Conservation (phyloP, 2,113 vertebrate species). For the Pardalotus punctatus region DNA sequence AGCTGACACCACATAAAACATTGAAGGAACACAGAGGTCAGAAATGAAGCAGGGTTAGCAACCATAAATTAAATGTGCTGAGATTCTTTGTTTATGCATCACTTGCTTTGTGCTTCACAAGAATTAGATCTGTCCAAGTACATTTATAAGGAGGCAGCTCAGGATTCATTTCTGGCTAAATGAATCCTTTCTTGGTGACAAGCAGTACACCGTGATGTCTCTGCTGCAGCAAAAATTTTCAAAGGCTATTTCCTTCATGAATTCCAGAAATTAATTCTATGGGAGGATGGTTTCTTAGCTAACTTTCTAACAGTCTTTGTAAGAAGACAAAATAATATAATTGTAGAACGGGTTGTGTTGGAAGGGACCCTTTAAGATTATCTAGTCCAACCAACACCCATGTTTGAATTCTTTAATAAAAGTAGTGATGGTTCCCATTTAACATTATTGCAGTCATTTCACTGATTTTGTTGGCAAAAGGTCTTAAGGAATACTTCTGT, state of each 20-base stretch:
- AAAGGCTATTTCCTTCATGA: not conserved
- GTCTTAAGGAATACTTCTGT: not conserved
- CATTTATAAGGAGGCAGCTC: not conserved
- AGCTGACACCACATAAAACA: not conserved
- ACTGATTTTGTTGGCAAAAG: not conserved
- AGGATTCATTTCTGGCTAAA: constrained; percentile 19
- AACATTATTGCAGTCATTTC: not conserved
- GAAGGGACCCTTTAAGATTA: not conserved
- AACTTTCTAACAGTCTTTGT: not conserved
- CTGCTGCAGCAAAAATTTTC: not conserved
- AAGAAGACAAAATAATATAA: not conserved
- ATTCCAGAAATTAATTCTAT: not conserved
- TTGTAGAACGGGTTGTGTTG: not conserved
- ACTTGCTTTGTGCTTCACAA: not conserved
- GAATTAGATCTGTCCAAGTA: not conserved
- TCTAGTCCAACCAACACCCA: not conserved
- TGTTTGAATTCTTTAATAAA: not conserved
- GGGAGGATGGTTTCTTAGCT: not conserved
- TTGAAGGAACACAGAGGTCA: not conserved
- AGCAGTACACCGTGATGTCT: not conserved
- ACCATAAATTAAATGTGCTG: not conserved
- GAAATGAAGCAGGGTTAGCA: not conserved
- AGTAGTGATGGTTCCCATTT: not conserved
- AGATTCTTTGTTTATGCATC: not conserved
- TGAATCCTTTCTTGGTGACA: not conserved